Conservation (phyloP, 1,140 invertebrate species). For the Dermatophagoides farinae region DNA sequence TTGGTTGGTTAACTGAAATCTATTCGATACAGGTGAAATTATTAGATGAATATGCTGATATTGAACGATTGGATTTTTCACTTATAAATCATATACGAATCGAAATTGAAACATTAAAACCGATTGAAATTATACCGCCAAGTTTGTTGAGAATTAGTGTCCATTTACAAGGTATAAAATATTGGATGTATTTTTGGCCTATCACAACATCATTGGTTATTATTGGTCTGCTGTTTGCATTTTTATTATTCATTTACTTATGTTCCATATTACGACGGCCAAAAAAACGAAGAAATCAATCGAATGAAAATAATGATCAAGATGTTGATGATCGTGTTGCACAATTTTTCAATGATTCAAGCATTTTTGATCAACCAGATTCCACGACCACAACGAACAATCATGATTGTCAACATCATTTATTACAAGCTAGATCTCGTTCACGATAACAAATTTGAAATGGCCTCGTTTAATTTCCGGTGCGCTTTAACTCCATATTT, state of each 20-base stretch:
- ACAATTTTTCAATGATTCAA: too few species aligned
- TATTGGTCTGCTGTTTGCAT: background rate
- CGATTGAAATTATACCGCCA: background rate
- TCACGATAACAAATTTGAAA: too few species aligned
- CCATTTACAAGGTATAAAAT: background rate
- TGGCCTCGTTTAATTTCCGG: too few species aligned
- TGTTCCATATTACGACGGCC: too few species aligned
- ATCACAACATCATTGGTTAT: background rate
- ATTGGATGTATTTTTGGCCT: slow-evolving; percentile 12
- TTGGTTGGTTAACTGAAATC: background rate
- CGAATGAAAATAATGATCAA: too few species aligned
- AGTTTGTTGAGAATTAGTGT: background rate
- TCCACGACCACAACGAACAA: too few species aligned
- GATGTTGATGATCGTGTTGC: too few species aligned
- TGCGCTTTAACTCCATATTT: too few species aligned
- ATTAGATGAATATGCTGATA: background rate
- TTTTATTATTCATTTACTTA: background rate
- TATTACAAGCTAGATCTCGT: too few species aligned
- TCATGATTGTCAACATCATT: too few species aligned
- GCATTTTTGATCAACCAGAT: too few species aligned
- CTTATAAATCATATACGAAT: background rate
- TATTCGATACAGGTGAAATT: background rate
- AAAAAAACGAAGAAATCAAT: too few species aligned
- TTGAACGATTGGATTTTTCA: background rate
- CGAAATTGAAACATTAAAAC: slow-evolving; percentile 4